phyloP scores from a whole-genome alignment of 2,888 invertebrate species.

The Sclerodermus sp. region DNA sequence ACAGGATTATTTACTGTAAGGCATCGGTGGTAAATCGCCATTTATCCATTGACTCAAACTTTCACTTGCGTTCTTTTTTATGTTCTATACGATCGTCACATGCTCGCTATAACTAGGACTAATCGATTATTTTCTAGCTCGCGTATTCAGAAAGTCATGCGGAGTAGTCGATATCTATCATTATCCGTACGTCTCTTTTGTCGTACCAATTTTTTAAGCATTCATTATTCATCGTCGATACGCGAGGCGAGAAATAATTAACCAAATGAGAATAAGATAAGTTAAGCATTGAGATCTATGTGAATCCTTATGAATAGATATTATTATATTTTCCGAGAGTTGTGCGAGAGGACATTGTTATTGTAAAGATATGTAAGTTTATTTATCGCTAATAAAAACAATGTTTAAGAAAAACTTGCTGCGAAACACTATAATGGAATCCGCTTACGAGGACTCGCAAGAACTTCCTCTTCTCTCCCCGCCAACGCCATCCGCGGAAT shows the following conservation, averaged over 20 bases:
- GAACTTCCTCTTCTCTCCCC: no score
- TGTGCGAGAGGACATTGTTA: constrained; percentile 54
- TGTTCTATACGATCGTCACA: constrained; percentile 23
- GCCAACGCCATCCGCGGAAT: no score
- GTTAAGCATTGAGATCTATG: constrained; percentile 23
- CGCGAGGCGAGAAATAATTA: constrained; percentile 13
- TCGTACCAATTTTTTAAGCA: constrained; percentile 23
- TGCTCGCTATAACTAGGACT: constrained; percentile 28
- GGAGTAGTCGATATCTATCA: no score
- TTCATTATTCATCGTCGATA: constrained; percentile 12
- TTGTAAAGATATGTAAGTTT: constrained; percentile 58
- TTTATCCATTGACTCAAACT: no score
- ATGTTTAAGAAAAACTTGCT: constrained; percentile 30
- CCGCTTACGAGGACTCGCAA: no score
- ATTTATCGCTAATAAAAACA: constrained; percentile 57
- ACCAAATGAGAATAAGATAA: constrained; percentile 7
- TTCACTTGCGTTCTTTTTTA: constrained; percentile 3
- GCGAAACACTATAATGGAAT: no score
- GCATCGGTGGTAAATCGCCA: no score
- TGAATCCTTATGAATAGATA: constrained; percentile 48
- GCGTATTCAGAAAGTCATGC: neutral
- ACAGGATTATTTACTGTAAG: no score
- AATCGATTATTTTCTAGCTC: constrained; percentile 2
- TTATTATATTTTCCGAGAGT: constrained; percentile 55
- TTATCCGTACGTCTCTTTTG: constrained; percentile 17